phyloP scores from a whole-genome alignment of 2,113 vertebrate species.

The Xenopus laevis region DNA sequence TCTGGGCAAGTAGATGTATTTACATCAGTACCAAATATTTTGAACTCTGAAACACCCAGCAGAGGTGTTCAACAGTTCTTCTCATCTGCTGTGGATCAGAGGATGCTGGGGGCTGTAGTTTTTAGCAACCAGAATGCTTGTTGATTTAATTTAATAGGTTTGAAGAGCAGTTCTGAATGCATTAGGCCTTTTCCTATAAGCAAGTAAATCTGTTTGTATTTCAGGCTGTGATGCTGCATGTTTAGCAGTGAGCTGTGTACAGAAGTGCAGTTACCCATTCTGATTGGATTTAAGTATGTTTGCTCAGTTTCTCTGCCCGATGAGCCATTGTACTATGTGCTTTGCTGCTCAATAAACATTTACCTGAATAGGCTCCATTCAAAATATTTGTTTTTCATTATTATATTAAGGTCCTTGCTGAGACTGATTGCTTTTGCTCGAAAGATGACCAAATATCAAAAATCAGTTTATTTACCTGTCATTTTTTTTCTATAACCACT shows the following conservation, averaged over 20 bases:
- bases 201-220: neutral
- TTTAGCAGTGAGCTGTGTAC: neutral
- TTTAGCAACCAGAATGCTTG: too few relatives aligned
- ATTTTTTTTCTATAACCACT: conserved; percentile 4
- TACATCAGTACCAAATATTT: too few relatives aligned
- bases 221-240: neutral
- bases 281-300: neutral
- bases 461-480: conserved; percentile 28
- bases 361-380: conserved; percentile 8
- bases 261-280: neutral
- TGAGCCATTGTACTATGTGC: neutral
- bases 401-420: neutral
- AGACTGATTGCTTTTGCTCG: conserved; percentile 25
- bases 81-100: too few relatives aligned
- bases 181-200: neutral
- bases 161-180: neutral
- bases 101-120: too few relatives aligned
- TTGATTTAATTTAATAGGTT: too few relatives aligned
- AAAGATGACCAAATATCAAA: conserved; percentile 27
- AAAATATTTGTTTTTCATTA: conserved; percentile 19
- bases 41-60: too few relatives aligned
- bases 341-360: conserved; percentile 17
- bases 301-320: neutral
- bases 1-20: too few relatives aligned
- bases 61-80: too few relatives aligned